Conservation (phyloP, 2,797 vertebrate genomes). For the Tragelaphus oryx region DNA sequence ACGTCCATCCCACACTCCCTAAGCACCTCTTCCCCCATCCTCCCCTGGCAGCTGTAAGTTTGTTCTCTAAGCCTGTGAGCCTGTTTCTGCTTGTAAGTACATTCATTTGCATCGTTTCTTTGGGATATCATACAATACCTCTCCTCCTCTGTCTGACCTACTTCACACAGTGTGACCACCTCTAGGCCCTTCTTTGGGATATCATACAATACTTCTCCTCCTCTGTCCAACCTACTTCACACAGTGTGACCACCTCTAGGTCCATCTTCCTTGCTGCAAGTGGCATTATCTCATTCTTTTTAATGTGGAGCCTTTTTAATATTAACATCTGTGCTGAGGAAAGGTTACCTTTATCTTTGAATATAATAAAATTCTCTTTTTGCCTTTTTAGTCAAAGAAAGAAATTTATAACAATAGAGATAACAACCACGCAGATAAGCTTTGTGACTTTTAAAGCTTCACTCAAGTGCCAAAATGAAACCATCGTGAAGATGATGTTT, state of each 20-base stretch:
- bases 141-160: not conserved
- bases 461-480: not conserved
- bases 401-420: slow-evolving; percentile 41
- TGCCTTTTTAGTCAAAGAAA: slow-evolving; percentile 25
- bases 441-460: slow-evolving; percentile 35
- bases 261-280: not conserved
- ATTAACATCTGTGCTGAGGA: slow-evolving; percentile 35
- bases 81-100: not conserved
- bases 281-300: not conserved
- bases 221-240: not conserved
- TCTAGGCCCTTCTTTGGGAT: not conserved
- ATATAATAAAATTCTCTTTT: not conserved
- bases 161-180: not conserved
- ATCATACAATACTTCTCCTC: not conserved
- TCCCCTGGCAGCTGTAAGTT: not conserved
- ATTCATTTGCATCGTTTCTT: fast-evolving
- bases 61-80: not conserved
- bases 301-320: not conserved
- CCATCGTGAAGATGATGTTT: not conserved
- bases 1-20: not conserved
- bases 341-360: not conserved
- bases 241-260: not conserved
- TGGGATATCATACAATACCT: not conserved
- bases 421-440: not conserved
- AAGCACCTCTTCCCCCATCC: not conserved